Percentiles rank a stretch among this genome's conserved stretches.
These are phyloP conservation scores for Chaenogobius annularis DNA, from an alignment of 2,113 vertebrate species.

Conservation along the genomic window DNA sequence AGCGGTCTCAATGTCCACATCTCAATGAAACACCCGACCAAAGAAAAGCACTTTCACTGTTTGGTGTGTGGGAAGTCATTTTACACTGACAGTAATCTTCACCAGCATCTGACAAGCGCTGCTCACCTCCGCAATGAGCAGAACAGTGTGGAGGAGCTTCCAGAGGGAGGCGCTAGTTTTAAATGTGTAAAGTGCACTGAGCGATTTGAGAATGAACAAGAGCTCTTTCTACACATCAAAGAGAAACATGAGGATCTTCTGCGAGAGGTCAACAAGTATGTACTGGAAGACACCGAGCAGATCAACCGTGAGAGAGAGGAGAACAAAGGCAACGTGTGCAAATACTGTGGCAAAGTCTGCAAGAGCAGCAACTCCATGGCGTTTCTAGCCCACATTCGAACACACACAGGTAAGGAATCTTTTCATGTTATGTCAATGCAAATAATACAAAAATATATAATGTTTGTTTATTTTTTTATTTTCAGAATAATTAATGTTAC, in stretches of 20 bases:
- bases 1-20: constrained; percentile 97
- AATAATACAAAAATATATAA: neutral
- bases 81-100: constrained; percentile 95
- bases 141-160: constrained; percentile 91
- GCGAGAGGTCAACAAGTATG: constrained; percentile 95
- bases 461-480: neutral
- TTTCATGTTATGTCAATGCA: neutral
- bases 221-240: constrained; percentile 94
- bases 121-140: constrained; percentile 92
- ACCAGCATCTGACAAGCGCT: constrained; percentile 93
- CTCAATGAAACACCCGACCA: constrained; percentile 96
- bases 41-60: constrained; percentile 96
- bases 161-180: constrained; percentile 91
- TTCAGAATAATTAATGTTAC: neutral
- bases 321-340: constrained; percentile 94
- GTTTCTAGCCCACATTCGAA: constrained; percentile 95
- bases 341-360: constrained; percentile 95
- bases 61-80: constrained; percentile 97
- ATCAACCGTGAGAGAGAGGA: constrained; percentile 96
- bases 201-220: constrained; percentile 91
- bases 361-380: constrained; percentile 99
- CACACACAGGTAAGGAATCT: constrained; percentile 88
- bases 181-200: constrained; percentile 95
- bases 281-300: constrained; percentile 95
- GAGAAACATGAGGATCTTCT: constrained; percentile 96